Conservation (phyloP, 2,888 invertebrate genomes). For the Dexiosoma caninum region DNA sequence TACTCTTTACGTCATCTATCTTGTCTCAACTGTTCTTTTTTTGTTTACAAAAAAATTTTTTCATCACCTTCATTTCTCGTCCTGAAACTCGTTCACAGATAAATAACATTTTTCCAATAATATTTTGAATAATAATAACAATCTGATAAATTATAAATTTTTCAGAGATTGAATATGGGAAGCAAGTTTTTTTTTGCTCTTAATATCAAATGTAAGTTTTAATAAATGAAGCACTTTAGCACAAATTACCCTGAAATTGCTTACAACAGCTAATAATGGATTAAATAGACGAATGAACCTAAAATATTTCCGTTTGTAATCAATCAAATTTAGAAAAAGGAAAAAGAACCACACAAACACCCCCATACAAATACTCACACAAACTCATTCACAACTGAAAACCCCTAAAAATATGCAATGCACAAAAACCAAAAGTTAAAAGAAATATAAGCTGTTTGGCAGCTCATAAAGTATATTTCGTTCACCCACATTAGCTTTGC, state of each 20-base stretch:
- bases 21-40: too few relatives aligned
- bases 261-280: conserved; percentile 60
- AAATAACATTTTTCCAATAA: too few relatives aligned
- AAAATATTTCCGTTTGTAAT: conserved; percentile 61
- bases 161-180: too few relatives aligned
- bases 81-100: too few relatives aligned
- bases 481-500: conserved; percentile 6
- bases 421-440: not conserved
- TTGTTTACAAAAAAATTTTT: too few relatives aligned
- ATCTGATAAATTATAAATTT: too few relatives aligned
- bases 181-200: not conserved
- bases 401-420: not conserved
- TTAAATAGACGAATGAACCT: conserved; percentile 56
- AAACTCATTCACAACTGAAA: not conserved
- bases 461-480: conserved; percentile 74
- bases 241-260: conserved; percentile 58
- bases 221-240: not conserved
- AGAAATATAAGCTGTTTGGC: conserved; percentile 71
- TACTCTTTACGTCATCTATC: too few relatives aligned
- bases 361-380: too few relatives aligned
- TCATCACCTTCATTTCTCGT: too few relatives aligned
- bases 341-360: not conserved
- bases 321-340: conserved; percentile 50
- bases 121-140: too few relatives aligned
- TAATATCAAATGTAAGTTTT: not conserved